A percentile compares a stretch with the other conserved stretches of the same genome.
phyloP scores from a whole-genome alignment of 2,113 vertebrate genomes.

The Coptodon bakossiorum region DNA sequence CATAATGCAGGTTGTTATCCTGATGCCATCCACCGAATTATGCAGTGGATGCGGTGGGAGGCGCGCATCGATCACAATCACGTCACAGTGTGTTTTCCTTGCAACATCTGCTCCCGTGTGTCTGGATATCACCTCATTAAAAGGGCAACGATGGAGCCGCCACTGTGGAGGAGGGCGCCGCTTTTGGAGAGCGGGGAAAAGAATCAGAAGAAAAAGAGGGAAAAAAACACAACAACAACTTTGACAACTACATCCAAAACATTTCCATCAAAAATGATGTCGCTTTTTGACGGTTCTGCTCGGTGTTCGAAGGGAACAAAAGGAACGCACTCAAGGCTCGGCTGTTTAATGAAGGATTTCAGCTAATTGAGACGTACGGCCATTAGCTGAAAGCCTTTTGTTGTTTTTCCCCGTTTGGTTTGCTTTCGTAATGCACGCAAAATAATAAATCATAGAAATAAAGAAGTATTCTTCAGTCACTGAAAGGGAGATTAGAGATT shows the following conservation, averaged over 20 bases:
- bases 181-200: not conserved
- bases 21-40: conserved; percentile 61
- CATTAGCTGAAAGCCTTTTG: not conserved
- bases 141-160: conserved; percentile 42
- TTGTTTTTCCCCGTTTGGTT: not conserved
- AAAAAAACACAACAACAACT: not conserved
- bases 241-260: not conserved
- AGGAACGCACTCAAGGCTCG: not conserved
- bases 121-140: conserved; percentile 61
- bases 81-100: conserved; percentile 58
- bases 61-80: conserved; percentile 62
- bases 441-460: not conserved
- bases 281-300: not conserved
- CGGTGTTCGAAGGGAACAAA: not conserved
- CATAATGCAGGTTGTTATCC: conserved; percentile 67
- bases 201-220: not conserved
- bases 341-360: not conserved
- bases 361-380: not conserved
- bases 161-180: conserved; percentile 3
- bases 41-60: conserved; percentile 36
- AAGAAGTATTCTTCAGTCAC: not conserved
- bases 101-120: conserved; percentile 65
- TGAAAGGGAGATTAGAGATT: not conserved
- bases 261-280: not conserved
- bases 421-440: not conserved